Percentiles rank a stretch among this genome's conserved stretches.
These are phyloP conservation scores for Ernsta delagoae DNA, from an alignment of 2,888 invertebrate species.

Conservation along the genomic window DNA sequence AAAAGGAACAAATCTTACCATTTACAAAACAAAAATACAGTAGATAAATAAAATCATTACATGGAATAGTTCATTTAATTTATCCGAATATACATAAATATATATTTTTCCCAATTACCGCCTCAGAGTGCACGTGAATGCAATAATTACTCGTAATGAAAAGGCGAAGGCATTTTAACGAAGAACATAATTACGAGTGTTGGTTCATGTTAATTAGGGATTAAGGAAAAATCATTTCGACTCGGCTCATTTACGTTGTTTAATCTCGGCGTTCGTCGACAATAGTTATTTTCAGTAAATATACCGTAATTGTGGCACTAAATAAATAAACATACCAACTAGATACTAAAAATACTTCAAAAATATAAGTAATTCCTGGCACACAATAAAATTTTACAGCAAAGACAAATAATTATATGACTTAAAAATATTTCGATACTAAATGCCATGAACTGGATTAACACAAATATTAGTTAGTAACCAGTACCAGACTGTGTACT, in stretches of 20 bases:
- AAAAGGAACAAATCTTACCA: too few species aligned
- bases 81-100: conserved; percentile 29
- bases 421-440: too few species aligned
- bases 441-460: too few species aligned
- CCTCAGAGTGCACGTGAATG: conserved; percentile 33
- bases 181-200: conserved; percentile 37
- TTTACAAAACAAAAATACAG: background rate
- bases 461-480: too few species aligned
- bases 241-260: conserved; percentile 15
- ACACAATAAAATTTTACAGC: too few species aligned
- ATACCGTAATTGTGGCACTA: background rate
- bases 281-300: conserved; percentile 4
- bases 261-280: conserved; percentile 19
- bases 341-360: too few species aligned
- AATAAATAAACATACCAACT: too few species aligned
- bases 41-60: conserved; percentile 15
- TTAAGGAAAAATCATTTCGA: conserved; percentile 33
- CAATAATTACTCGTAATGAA: conserved; percentile 37
- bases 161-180: conserved; percentile 36
- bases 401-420: too few species aligned
- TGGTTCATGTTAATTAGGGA: conserved; percentile 37
- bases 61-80: conserved; percentile 16
- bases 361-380: too few species aligned
- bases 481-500: too few species aligned
- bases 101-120: conserved; percentile 35